phyloP scores from a whole-genome alignment of 2,797 vertebrate genomes.

The Xenopus petersii region DNA sequence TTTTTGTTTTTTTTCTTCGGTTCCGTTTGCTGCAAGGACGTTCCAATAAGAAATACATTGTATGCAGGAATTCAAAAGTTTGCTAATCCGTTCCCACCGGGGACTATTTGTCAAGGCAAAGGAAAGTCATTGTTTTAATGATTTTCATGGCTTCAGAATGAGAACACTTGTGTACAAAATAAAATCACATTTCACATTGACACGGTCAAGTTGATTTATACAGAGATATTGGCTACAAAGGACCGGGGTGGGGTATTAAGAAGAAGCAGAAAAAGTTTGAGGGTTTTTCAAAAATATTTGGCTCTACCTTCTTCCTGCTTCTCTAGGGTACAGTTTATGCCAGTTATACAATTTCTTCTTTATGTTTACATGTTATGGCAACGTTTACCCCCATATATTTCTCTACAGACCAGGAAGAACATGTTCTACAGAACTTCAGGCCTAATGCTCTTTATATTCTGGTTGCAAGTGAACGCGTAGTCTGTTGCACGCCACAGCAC shows the following conservation, averaged over 20 bases:
- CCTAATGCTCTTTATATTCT: too few species aligned
- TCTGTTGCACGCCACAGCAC: too few species aligned
- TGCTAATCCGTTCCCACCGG: background rate
- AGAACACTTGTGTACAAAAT: background rate
- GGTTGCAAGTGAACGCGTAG: too few species aligned
- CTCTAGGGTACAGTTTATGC: too few species aligned
- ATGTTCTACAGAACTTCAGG: too few species aligned
- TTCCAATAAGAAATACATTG: conserved; percentile 10
- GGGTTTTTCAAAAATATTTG: too few species aligned
- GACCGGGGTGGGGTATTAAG: too few species aligned
- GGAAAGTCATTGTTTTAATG: background rate
- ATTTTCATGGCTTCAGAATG: background rate
- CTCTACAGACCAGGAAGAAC: too few species aligned
- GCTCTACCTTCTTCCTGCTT: too few species aligned
- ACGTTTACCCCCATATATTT: background rate
- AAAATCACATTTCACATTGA: background rate
- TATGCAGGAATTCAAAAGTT: background rate
- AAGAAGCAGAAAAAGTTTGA: too few species aligned
- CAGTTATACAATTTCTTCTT: background rate
- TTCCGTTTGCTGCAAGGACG: conserved; percentile 2
- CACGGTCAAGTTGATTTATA: background rate
- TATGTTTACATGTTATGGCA: background rate
- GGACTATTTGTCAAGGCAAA: background rate
- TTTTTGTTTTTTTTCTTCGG: too few species aligned
- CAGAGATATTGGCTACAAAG: too few species aligned